Conservation (phyloP, 1,140 invertebrate genomes). For the Cylas formicarius region DNA sequence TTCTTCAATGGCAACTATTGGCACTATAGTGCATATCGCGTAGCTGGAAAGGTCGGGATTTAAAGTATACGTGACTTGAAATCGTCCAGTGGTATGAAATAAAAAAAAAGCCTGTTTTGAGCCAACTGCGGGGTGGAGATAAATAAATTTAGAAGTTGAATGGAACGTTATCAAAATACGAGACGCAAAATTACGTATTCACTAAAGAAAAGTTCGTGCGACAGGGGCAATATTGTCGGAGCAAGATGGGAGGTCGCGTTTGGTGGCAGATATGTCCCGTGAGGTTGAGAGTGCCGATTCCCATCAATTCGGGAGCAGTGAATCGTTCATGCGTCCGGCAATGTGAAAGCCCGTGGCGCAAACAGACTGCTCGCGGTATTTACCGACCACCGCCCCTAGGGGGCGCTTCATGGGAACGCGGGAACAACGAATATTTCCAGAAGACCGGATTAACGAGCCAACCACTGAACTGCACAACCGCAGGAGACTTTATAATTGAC, state of each 20-base stretch:
- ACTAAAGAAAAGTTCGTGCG: too few relatives aligned
- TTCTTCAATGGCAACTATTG: too few relatives aligned
- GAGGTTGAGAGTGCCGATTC: conserved; percentile 19
- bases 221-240: too few relatives aligned
- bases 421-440: conserved; percentile 15
- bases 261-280: conserved; percentile 21
- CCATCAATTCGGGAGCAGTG: conserved; percentile 22
- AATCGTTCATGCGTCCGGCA: conserved; percentile 19
- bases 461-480: conserved; percentile 5
- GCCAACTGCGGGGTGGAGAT: too few relatives aligned
- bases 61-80: too few relatives aligned
- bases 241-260: conserved; percentile 17
- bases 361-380: conserved; percentile 19
- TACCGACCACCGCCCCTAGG: conserved; percentile 11
- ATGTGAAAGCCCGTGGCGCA: conserved; percentile 14
- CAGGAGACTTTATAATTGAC: conserved; percentile 14
- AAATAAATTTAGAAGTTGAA: too few relatives aligned
- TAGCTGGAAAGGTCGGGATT: too few relatives aligned
- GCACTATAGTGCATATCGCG: too few relatives aligned
- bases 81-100: too few relatives aligned
- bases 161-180: too few relatives aligned
- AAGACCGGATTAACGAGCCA: conserved; percentile 16
- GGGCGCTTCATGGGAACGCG: conserved; percentile 8
- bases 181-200: too few relatives aligned
- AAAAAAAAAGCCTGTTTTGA: too few relatives aligned